Base-by-base conservation (phyloP, 2,113 vertebrate species). In the Electrona antarctica region DNA sequence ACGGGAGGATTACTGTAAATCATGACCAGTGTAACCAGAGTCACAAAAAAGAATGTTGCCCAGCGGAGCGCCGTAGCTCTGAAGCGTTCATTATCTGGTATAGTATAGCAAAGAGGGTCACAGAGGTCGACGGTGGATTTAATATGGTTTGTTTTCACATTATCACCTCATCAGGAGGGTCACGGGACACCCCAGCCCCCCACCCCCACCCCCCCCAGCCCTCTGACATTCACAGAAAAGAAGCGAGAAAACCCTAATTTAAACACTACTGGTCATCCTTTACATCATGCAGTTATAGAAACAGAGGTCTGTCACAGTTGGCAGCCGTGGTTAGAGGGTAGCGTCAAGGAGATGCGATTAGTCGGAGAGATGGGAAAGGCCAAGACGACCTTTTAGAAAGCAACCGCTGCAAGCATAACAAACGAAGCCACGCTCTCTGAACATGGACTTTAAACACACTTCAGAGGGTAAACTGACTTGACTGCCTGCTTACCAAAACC, bases 111-210 rank as follows among this genome's bases (percentile, higher is more conserved):
- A 55, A 68, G 64, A 63, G 49, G 81, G 81, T 89, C 64, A 58
- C 64, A 41, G 80, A 84, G 87, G 88, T 88, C 82, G 81, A 29
- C 55, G 8, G 21, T 10, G 77, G 89, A 88, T 92, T 91, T 91
- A 78, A 87, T 80, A 89, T 63, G 78, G 57, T 92, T 92, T 88
- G 87, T 92, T 92, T 92, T 88, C 91, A 90, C 86, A 91, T 92
- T 90, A 92, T 89, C 91, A 81, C 88, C 90, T 91, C 67, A 58
- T 84, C 78, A 61, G 61, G 60, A 74, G 73, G 89, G 84, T 80
- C 77, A 73, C 71, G 2, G 62, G 62, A 75, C 65, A 41, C 33
- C 1, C 33, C 33, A 41, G 29, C 29, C 29, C 29, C 29, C 33
- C 33, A 1, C 33, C 33, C 5, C 3, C 33, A 1, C 73, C 55